Percentiles rank a stretch among this genome's conserved stretches.
phyloP scores from a whole-genome alignment of 2,888 invertebrate genomes.

The Gari tellinella region DNA sequence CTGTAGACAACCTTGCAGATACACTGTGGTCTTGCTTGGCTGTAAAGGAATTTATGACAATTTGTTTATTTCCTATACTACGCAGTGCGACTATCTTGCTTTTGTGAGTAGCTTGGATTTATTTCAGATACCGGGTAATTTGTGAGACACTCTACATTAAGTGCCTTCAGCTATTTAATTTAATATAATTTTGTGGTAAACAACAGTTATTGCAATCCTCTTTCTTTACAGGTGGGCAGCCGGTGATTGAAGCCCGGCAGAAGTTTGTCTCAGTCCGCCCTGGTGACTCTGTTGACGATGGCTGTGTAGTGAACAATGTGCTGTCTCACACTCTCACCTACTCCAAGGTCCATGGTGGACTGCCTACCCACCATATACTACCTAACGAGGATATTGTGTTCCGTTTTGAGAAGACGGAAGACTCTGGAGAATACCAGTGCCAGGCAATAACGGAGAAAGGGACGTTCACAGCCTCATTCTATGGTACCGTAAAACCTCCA shows the following conservation, averaged over 20 bases:
- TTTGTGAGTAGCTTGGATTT: no score
- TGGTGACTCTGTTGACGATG: constrained; percentile 51
- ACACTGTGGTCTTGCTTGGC: no score
- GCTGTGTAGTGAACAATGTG: constrained; percentile 40
- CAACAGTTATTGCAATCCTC: no score
- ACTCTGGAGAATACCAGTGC: constrained; percentile 54
- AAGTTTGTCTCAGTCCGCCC: constrained; percentile 43
- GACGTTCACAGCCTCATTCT: constrained; percentile 43
- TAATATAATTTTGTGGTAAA: no score
- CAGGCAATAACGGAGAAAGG: constrained; percentile 47
- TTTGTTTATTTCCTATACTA: no score
- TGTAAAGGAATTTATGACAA: no score
- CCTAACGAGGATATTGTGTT: constrained; percentile 49
- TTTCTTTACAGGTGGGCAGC: constrained; percentile 25
- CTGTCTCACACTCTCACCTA: constrained; percentile 33
- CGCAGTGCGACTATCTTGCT: no score
- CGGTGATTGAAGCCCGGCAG: constrained; percentile 21
- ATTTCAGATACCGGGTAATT: no score
- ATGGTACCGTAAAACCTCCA: constrained; percentile 43
- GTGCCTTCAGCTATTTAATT: no score
- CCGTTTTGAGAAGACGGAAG: constrained; percentile 18
- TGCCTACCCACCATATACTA: constrained; percentile 46
- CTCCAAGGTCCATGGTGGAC: constrained; percentile 40
- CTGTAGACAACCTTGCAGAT: no score
- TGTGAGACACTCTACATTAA: no score